phyloP scores from a whole-genome alignment of 2,888 invertebrate genomes.

The Leptopterna dolabrata region DNA sequence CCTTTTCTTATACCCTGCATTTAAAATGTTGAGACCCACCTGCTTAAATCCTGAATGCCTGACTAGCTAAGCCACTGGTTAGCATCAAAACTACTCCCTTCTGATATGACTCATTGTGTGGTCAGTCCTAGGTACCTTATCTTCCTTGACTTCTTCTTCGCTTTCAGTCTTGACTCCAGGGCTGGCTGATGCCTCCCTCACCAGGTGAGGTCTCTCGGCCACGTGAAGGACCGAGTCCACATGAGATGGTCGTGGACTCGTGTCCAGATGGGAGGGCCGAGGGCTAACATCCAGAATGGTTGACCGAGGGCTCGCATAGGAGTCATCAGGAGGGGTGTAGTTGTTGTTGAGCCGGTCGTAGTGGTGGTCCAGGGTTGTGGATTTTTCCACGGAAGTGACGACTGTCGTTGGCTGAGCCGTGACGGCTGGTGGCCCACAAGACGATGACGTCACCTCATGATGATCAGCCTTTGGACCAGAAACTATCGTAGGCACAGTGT shows the following conservation, averaged over 20 bases:
- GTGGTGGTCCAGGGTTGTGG: slow-evolving; percentile 23
- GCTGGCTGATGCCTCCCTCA: slow-evolving; percentile 38
- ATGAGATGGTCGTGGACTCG: background rate
- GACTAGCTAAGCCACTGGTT: no score
- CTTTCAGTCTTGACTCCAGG: slow-evolving; percentile 32
- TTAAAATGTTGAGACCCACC: no score
- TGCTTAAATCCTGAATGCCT: no score
- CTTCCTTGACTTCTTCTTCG: slow-evolving; percentile 41
- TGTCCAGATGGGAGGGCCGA: background rate
- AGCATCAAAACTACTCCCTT: no score
- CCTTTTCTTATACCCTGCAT: no score
- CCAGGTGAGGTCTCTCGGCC: background rate
- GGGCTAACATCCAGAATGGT: background rate
- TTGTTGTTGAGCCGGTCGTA: slow-evolving; percentile 54
- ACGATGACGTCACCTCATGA: slow-evolving; percentile 55
- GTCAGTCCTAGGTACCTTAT: no score
- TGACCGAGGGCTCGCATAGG: background rate
- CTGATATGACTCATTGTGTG: no score
- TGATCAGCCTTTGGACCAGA: slow-evolving; percentile 44
- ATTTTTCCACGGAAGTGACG: background rate
- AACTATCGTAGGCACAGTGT: slow-evolving; percentile 52
- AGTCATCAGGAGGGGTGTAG: slow-evolving; percentile 45
- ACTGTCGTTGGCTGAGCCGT: slow-evolving; percentile 24
- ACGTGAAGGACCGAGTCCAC: background rate
- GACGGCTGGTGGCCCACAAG: background rate